phyloP scores from a whole-genome alignment of 1,140 invertebrate species.

The Hypothenemus hampei region DNA sequence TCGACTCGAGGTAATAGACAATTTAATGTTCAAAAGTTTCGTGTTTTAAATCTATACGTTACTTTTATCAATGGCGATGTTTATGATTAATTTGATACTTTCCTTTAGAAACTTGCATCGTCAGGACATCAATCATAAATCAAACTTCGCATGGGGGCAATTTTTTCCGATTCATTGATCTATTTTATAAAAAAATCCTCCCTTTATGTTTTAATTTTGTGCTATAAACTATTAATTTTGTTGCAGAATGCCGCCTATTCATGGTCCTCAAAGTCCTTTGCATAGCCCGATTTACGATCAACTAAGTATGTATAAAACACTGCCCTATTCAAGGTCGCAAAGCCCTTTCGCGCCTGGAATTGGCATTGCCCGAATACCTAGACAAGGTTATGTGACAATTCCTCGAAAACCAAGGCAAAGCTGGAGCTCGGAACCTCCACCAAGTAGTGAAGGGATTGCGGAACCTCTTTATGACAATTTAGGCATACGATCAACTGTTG shows the following conservation, averaged over 20 bases:
- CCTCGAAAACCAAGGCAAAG: conserved; percentile 70
- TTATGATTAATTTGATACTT: too few species aligned
- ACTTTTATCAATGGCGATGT: too few species aligned
- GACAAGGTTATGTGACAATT: conserved; percentile 71
- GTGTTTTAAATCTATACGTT: too few species aligned
- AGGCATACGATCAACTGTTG: conserved; percentile 75
- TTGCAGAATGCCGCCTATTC: conserved; percentile 54
- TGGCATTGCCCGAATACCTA: conserved; percentile 53
- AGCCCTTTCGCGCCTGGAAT: conserved; percentile 56
- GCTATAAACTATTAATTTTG: conserved; percentile 2
- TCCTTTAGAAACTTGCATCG: too few species aligned
- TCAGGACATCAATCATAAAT: too few species aligned
- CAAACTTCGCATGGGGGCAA: too few species aligned
- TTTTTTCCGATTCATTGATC: background rate
- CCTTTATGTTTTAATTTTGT: too few species aligned
- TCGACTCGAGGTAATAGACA: conserved; percentile 18
- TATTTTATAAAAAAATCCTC: too few species aligned
- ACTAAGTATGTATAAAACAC: conserved; percentile 57
- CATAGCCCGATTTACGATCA: conserved; percentile 54
- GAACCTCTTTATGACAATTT: conserved; percentile 83
- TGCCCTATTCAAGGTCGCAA: conserved; percentile 67
- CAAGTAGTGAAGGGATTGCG: conserved; percentile 43
- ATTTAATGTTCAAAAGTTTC: background rate
- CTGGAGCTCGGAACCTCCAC: conserved; percentile 53
- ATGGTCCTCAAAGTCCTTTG: conserved; percentile 49